phyloP scores from a whole-genome alignment of 2,888 invertebrate species.

The Lepidonotus clava region DNA sequence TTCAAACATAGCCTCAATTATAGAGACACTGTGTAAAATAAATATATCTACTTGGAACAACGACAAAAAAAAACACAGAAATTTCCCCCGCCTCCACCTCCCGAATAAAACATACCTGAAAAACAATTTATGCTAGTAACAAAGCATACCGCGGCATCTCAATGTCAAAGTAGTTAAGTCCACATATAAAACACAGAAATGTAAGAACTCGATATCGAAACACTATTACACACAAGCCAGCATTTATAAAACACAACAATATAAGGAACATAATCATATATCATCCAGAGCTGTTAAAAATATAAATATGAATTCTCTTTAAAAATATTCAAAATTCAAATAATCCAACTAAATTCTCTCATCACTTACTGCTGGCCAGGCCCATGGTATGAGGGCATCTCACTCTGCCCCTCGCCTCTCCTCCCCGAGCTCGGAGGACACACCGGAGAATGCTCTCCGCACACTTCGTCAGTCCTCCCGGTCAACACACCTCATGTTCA shows the following conservation, averaged over 20 bases:
- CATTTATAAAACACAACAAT: neutral
- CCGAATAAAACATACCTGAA: too few relatives aligned
- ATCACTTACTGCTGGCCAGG: neutral
- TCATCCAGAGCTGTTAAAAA: neutral
- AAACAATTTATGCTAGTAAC: too few relatives aligned
- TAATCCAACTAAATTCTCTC: neutral
- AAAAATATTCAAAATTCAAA: neutral
- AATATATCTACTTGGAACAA: too few relatives aligned
- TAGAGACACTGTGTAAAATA: too few relatives aligned
- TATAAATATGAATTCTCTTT: neutral
- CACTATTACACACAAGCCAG: neutral
- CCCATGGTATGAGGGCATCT: neutral
- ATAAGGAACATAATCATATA: neutral
- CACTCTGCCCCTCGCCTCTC: neutral
- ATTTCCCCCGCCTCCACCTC: too few relatives aligned
- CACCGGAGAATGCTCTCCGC: neutral
- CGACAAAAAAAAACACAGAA: too few relatives aligned
- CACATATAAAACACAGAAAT: neutral
- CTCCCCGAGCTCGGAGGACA: neutral
- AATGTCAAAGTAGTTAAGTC: too few relatives aligned
- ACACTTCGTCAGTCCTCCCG: neutral
- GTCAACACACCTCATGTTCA: slow-evolving; percentile 13
- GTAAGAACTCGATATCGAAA: neutral
- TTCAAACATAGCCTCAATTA: too few relatives aligned
- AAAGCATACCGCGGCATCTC: too few relatives aligned